Base-by-base conservation (phyloP, 2,113 vertebrate genomes). In the Mohoua ochrocephala region DNA sequence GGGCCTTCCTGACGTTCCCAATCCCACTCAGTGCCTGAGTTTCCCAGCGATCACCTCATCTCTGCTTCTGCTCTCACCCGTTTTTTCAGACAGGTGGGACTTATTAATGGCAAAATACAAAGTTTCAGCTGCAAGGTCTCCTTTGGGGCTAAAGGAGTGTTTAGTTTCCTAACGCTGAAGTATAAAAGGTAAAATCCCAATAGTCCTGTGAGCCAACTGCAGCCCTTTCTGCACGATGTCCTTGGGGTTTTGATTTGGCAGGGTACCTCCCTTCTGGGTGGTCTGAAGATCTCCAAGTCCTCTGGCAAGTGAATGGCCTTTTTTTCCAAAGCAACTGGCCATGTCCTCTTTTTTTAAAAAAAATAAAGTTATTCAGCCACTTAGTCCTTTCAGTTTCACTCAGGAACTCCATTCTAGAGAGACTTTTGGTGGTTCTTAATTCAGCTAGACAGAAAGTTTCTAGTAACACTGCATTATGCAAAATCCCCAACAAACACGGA, bases 281-380 rank as follows among this genome's bases (percentile, higher is more conserved):
- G 97, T 85, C 97, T 94, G 81, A 67, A 94, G 92, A 93, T 86
- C 94, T 96, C 91, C 84, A 96, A 95, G 94, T 93, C 92, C 92
- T 91, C 89, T 93, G 93, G 93, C 89, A 97, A 89, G 27, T 52
- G 61, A 96, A 93, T 19, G 59, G 76, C 85, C 33, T 57, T 92
- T 82, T 71, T 53, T 92, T 60, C 81, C 89, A 94, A 94, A 97
- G 94, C 69, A 93, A 83, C 75, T 93, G 73, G 87, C 91, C 96
- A 83, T 57, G 92, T 96, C 91, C 94, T 87, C 68, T 80, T 76
- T 65, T 68, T 73, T 13, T 39, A n/a, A 59, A 26, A 45, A 54
- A 75, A 64, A 59, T n/a, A 67, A 83, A 69, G 77, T 83, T 97
- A 89, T 97, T 97, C 89, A 96, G 77, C 84, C 70, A 95, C 81